These are phyloP conservation scores for Spodoptera picta DNA, from an alignment of 2,888 invertebrate species.

Conservation along the genomic window DNA sequence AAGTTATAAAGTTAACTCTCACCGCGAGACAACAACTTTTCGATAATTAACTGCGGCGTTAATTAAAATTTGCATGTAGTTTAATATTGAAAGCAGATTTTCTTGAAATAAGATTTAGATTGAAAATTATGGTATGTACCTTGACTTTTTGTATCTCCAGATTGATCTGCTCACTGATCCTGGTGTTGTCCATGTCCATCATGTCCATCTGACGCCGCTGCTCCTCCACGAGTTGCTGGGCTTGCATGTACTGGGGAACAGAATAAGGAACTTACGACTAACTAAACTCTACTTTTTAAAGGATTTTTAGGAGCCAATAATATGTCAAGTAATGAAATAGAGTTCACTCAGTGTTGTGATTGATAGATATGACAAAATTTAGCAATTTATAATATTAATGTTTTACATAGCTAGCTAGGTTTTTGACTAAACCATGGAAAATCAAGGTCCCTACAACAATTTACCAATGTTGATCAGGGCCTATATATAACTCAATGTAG, in stretches of 20 bases:
- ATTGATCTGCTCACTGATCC: conserved; percentile 92
- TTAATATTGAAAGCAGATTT: too few relatives aligned
- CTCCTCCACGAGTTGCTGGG: conserved; percentile 92
- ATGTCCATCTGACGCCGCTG: conserved; percentile 91
- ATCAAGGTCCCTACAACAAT: too few relatives aligned
- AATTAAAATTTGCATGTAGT: conserved; percentile 4
- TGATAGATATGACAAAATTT: too few relatives aligned
- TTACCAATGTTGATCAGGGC: too few relatives aligned
- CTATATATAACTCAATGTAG: too few relatives aligned
- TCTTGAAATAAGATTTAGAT: too few relatives aligned
- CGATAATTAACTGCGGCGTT: neutral
- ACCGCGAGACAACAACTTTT: conserved; percentile 1
- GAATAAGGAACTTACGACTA: neutral
- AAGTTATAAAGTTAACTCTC: neutral
- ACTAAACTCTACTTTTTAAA: neutral
- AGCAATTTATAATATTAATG: neutral
- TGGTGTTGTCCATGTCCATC: conserved; percentile 92
- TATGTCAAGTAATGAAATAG: too few relatives aligned
- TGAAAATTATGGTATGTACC: conserved; percentile 60
- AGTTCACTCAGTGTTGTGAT: too few relatives aligned
- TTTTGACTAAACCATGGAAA: too few relatives aligned
- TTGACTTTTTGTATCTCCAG: conserved; percentile 92
- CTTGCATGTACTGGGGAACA: conserved; percentile 86
- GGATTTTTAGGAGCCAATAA: too few relatives aligned
- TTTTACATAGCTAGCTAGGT: too few relatives aligned